Evolutionary conservation across 1,140 invertebrate species (phyloP).

Genomic region (Sarcophaga bullata): DNA sequence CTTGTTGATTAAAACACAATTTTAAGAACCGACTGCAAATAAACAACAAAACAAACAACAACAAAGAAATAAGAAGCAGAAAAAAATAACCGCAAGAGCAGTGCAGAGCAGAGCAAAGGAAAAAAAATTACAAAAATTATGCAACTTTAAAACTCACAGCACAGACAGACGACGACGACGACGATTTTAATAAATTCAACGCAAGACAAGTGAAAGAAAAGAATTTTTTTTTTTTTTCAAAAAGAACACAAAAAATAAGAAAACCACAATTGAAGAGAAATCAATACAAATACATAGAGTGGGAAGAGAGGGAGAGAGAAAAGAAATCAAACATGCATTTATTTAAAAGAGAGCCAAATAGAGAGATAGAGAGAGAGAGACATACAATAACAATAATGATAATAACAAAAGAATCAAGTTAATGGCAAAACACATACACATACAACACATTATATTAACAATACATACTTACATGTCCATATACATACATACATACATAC

Average conservation of each 20-base stretch:
- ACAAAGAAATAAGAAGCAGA: background rate
- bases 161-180: too few species aligned
- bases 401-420: background rate
- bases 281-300: too few species aligned
- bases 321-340: background rate
- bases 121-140: too few species aligned
- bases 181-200: too few species aligned
- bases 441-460: background rate
- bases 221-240: too few species aligned
- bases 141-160: too few species aligned
- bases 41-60: background rate
- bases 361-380: background rate
- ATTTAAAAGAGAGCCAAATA: slow-evolving; percentile 11
- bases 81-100: background rate
- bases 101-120: too few species aligned
- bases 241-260: too few species aligned
- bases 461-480: background rate
- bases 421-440: background rate
- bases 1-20: background rate
- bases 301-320: too few species aligned
- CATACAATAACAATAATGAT: background rate
- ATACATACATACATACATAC: background rate
- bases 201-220: too few species aligned
- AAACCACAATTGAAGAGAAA: too few species aligned
- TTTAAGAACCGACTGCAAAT: background rate